Conservation (phyloP, 2,113 vertebrate genomes). For the Narcine bancroftii region DNA sequence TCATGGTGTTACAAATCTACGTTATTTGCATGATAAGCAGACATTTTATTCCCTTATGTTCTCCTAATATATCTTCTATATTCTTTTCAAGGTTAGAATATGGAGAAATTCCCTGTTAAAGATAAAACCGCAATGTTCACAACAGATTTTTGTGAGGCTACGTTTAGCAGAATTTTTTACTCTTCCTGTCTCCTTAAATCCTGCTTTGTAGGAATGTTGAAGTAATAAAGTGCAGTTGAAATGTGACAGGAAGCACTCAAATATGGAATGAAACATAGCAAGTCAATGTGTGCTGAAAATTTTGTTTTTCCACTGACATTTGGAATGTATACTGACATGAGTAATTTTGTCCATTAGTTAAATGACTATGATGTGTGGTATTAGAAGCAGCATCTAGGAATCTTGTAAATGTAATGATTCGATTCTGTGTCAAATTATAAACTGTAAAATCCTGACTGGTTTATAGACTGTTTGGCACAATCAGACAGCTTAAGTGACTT, state of each 20-base stretch:
- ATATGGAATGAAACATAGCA: not conserved
- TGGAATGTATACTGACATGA: not conserved
- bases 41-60: not conserved
- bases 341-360: not conserved
- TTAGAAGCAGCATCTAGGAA: slow-evolving; percentile 23
- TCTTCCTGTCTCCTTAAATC: not conserved
- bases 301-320: not conserved
- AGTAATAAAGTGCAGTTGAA: slow-evolving; percentile 2
- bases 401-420: not conserved
- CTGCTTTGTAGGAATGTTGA: not conserved
- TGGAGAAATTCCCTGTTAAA: not conserved
- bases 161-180: not conserved
- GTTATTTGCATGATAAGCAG: not conserved
- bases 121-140: not conserved
- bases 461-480: not conserved
- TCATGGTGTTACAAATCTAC: not conserved
- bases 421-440: slow-evolving; percentile 12
- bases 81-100: too few species aligned
- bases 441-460: not conserved
- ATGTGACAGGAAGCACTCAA: slow-evolving; percentile 1
- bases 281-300: slow-evolving; percentile 10
- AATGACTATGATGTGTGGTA: not conserved
- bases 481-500: slow-evolving; percentile 22
- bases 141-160: not conserved
- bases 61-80: too few species aligned